A percentile compares a stretch with the other conserved stretches of the same genome.
These are phyloP conservation scores for Dryobotodes eremita DNA, from an alignment of 2,888 invertebrate species.

Conservation along the genomic window DNA sequence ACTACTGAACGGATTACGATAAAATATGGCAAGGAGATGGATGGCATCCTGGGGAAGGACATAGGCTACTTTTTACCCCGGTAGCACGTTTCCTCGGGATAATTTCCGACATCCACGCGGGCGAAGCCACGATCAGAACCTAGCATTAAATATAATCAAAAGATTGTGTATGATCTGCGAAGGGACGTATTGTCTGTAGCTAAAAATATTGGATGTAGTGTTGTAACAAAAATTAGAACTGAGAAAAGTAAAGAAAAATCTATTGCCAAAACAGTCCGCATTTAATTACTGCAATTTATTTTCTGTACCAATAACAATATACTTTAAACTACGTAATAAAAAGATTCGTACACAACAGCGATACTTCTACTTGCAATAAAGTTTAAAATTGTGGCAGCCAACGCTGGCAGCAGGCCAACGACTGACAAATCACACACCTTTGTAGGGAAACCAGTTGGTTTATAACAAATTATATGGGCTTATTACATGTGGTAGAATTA, in stretches of 20 bases:
- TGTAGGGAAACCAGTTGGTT: constrained; percentile 15
- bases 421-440: constrained; percentile 33
- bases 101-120: too few species aligned
- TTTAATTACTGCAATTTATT: neutral
- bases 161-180: neutral
- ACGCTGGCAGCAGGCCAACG: constrained; percentile 21
- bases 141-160: neutral
- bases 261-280: neutral
- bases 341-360: neutral
- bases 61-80: too few species aligned
- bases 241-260: neutral
- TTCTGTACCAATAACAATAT: constrained; percentile 4
- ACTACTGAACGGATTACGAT: too few species aligned
- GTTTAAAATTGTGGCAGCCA: constrained; percentile 2
- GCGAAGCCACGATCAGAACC: too few species aligned
- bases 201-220: neutral
- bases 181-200: neutral
- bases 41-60: too few species aligned
- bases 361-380: constrained; percentile 20
- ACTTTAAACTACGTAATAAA: constrained; percentile 5
- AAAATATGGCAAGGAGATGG: too few species aligned
- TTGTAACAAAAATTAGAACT: neutral
- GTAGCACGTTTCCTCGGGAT: too few species aligned
- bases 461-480: neutral
- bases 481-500: neutral